phyloP scores from a whole-genome alignment of 2,797 vertebrate species.

The Cetoscarus ocellatus region DNA sequence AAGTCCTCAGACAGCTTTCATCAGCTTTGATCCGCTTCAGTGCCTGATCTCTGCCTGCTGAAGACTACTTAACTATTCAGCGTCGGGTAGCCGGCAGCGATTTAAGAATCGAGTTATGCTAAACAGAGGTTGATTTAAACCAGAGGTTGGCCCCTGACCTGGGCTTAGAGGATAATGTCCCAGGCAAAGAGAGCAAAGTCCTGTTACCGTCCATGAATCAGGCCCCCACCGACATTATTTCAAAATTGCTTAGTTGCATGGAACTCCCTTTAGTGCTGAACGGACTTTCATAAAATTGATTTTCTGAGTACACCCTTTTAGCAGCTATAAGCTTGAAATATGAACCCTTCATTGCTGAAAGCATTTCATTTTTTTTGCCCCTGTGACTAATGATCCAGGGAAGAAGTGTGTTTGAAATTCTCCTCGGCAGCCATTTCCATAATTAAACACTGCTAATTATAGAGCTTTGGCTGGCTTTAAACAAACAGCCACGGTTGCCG shows the following conservation, averaged over 20 bases:
- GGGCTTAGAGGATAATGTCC: slow-evolving; percentile 90
- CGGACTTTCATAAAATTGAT: slow-evolving; percentile 99
- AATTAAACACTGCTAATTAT: slow-evolving; percentile 99
- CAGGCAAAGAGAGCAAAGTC: slow-evolving; percentile 91
- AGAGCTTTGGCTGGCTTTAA: slow-evolving; percentile 95
- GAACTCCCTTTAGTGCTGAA: slow-evolving; percentile 96
- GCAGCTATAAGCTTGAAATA: slow-evolving; percentile 99
- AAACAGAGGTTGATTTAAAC: slow-evolving; percentile 88
- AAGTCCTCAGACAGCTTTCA: slow-evolving; percentile 54
- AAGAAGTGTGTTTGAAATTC: slow-evolving; percentile 95
- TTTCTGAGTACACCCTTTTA: slow-evolving; percentile 99
- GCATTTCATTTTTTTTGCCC: slow-evolving; percentile 94
- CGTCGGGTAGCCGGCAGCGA: slow-evolving; percentile 72
- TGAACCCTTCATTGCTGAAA: slow-evolving; percentile 98
- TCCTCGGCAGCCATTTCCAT: slow-evolving; percentile 96
- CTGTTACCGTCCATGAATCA: slow-evolving; percentile 93
- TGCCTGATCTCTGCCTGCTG: slow-evolving; percentile 46
- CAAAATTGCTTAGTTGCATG: slow-evolving; percentile 98
- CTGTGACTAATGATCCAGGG: slow-evolving; percentile 96
- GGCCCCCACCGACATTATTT: slow-evolving; percentile 91
- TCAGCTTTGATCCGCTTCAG: slow-evolving; percentile 67
- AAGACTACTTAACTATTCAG: slow-evolving; percentile 83
- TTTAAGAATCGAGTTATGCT: slow-evolving; percentile 85
- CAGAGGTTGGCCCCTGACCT: slow-evolving; percentile 89
- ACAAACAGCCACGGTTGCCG: slow-evolving; percentile 90